Evolutionary conservation across 1,140 invertebrate genomes (phyloP).

Genomic region (Glomeris maerens): DNA sequence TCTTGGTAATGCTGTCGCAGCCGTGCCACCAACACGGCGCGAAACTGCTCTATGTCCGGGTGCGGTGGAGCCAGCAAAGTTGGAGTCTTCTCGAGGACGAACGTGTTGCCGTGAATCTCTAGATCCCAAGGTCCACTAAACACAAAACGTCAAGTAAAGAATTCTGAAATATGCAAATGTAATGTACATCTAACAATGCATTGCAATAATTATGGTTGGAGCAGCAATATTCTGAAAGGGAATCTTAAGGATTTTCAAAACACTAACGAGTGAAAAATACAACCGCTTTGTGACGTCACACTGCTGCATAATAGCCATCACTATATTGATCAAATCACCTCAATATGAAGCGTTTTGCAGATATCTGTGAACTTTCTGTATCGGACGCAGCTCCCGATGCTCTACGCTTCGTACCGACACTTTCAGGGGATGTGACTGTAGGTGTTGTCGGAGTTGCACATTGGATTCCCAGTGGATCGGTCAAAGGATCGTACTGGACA

Average conservation of each 20-base stretch:
- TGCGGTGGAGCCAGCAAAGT: slow-evolving; percentile 70
- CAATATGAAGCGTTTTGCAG: slow-evolving; percentile 60
- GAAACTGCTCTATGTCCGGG: slow-evolving; percentile 72
- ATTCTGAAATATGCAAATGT: too few relatives aligned
- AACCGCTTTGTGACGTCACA: too few relatives aligned
- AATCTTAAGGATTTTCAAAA: too few relatives aligned
- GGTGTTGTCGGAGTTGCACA: slow-evolving; percentile 35
- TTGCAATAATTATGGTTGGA: too few relatives aligned
- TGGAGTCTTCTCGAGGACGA: slow-evolving; percentile 76
- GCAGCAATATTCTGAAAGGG: too few relatives aligned
- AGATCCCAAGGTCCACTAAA: slow-evolving; percentile 84
- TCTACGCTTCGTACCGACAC: slow-evolving; percentile 24
- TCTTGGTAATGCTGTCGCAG: slow-evolving; percentile 83
- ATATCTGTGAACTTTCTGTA: neutral
- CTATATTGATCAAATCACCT: too few relatives aligned
- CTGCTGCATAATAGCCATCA: too few relatives aligned
- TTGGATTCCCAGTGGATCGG: slow-evolving; percentile 75
- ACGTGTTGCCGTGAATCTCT: slow-evolving; percentile 80
- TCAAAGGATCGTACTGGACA: slow-evolving; percentile 69
- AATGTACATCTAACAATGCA: too few relatives aligned
- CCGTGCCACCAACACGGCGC: slow-evolving; percentile 63
- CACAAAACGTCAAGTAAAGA: slow-evolving; percentile 10
- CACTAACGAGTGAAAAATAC: too few relatives aligned
- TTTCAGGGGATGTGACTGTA: slow-evolving; percentile 16
- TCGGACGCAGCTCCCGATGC: slow-evolving; percentile 38